Evolutionary conservation across 1,140 invertebrate genomes (phyloP), one percentile per base, ranked within the genome.

Genomic region (Chelonus insularis): DNA sequence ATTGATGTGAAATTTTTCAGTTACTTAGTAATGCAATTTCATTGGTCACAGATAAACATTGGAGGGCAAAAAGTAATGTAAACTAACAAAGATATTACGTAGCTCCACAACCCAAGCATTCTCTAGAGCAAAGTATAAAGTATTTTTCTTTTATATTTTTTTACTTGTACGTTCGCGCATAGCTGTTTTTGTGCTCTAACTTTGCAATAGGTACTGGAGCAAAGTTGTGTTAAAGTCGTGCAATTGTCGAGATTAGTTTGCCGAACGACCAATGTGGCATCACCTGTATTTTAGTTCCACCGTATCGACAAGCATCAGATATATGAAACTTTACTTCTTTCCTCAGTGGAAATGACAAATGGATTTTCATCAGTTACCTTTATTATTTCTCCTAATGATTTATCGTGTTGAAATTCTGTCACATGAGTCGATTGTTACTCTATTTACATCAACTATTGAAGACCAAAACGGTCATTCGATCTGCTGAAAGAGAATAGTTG

Each of bases 241-340:
- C 32, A 6, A 48, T 60, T 52, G 47, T 60, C 57, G 47, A 12
- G 57, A 60, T 51, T 60, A 60, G 57, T 60, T 60, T 60, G 45
- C n/a, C 8, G 34, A 29, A 60, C 34, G 34, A 25, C 12, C 39
- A 18, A 25, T 32, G 21, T 45, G 41, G 39, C 55, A 32, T 57
- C 39, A 14, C 12, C 9, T 34, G 32, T 52, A 36, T 52, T 52
- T 52, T 52, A 52, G 50, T 32, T 52, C 11, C 6, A 52, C 23
- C 41, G 47, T 60, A 52, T 60, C 47, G 47, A 51, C 34, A 60
- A 34, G n/a, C 29, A 23, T 52, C 16, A 23, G 21, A 48, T 32
- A 47, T 5, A 45, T 50, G 11, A 43, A 60, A 51, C 47, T 60
- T 41, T 25, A 12, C 34, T 25, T 34, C 34, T 5, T 52, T 9